A percentile compares a stretch with the other conserved stretches of the same genome.
These are phyloP conservation scores for Labia minor DNA, from an alignment of 2,888 invertebrate species.

Conservation along the genomic window DNA sequence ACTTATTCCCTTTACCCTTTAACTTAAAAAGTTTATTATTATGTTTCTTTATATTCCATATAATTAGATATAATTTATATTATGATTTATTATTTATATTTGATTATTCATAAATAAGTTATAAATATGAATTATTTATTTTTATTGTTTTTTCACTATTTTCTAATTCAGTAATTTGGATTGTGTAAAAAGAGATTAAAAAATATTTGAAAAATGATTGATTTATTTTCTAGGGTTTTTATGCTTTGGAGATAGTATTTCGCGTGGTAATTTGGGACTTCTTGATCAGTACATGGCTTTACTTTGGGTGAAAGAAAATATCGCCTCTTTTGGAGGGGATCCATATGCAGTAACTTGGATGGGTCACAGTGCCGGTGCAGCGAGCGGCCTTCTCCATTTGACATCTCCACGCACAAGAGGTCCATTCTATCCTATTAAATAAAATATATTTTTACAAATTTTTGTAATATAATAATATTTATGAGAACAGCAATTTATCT, in stretches of 20 bases:
- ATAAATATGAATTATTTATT: too few relatives aligned
- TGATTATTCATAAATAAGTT: too few relatives aligned
- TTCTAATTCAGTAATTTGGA: too few relatives aligned
- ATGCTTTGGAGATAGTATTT: conserved; percentile 35
- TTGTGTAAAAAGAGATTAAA: too few relatives aligned
- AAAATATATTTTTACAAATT: neutral
- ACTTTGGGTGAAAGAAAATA: conserved; percentile 64
- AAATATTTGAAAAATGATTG: too few relatives aligned
- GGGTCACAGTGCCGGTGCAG: conserved; percentile 71
- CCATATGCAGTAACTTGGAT: conserved; percentile 64
- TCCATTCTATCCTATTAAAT: conserved; percentile 30
- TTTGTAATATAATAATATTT: conserved; percentile 4
- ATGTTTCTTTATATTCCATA: too few relatives aligned
- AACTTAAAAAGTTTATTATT: too few relatives aligned
- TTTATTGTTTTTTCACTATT: too few relatives aligned
- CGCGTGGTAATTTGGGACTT: conserved; percentile 74
- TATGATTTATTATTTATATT: too few relatives aligned
- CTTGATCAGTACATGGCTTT: conserved; percentile 76
- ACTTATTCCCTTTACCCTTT: too few relatives aligned
- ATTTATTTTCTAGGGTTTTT: conserved; percentile 31
- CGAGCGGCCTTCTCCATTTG: conserved; percentile 55
- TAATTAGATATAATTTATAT: too few relatives aligned
- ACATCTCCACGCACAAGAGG: conserved; percentile 55
- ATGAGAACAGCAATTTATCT: conserved; percentile 21
- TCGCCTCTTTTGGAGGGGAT: conserved; percentile 70